Evolutionary conservation across 2,113 vertebrate genomes (phyloP), one percentile per base, ranked within the genome.

Genomic region (Lagopus leucura): DNA sequence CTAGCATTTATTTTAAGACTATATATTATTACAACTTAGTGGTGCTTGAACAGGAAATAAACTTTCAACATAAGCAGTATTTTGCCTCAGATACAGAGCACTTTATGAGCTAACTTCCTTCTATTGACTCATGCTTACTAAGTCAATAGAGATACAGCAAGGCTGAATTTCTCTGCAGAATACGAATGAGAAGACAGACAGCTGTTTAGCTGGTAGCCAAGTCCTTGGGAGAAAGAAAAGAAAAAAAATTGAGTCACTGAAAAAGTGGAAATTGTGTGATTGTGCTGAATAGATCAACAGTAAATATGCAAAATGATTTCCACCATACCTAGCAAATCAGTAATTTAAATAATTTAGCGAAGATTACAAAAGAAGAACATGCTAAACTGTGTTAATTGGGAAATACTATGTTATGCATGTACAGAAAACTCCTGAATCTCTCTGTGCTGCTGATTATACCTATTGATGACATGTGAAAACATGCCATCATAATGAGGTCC

Each of bases 11-110:
- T 66, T 71, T 94, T 88, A 42, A 83, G 36, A 57, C 22, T 61
- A 65, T 50, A 89, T 87, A 70, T 89, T 16, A 47, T 10, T 57
- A n/a, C 22, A 69, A 79, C 20, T 16, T 66, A 69, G 54, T n/a
- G 30, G 78, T 70, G 40, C 77, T 87, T 73, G 40, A 87, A 73
- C 28, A 91, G 48, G 27, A 87, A 89, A 94, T 55, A 84, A 81
- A 84, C 6, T 48, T 90, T 70, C 6, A 60, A 43, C 15, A 32
- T 43, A 76, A 63, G 36, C 0, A 0, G 7, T 78, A 92, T 69
- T 95, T 93, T 8, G 12, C 57, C 27, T 86, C 61, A 22, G 22
- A 86, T 52, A 78, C 6, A 57, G 43, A 92, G 55, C 20, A 75
- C 27, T 81, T 86, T 57, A 61, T 40, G 13, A 80, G 40, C 18